Evolutionary conservation across 2,113 vertebrate genomes (phyloP).

Genomic region (Procavia capensis): DNA sequence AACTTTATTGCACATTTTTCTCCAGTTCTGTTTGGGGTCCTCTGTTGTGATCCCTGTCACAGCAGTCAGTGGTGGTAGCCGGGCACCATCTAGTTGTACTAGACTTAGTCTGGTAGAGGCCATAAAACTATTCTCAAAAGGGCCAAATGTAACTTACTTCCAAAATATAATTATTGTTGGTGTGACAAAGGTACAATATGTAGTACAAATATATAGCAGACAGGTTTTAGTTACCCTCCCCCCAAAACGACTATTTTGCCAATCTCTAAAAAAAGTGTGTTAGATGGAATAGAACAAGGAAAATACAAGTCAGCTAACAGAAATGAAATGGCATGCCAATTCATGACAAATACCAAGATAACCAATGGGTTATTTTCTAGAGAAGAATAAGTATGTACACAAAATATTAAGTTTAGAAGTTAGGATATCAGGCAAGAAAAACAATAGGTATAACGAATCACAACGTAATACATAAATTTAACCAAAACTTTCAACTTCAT

Average conservation of each 20-base stretch:
- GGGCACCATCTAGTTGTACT: no score
- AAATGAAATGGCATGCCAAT: background rate
- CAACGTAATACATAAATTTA: conserved; percentile 3
- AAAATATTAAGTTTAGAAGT: background rate
- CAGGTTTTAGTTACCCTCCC: background rate
- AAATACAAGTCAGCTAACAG: conserved; percentile 12
- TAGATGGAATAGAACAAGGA: background rate
- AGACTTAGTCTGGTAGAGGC: no score
- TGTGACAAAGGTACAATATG: background rate
- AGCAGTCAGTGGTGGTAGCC: no score
- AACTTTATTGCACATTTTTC: no score
- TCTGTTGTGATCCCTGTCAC: no score
- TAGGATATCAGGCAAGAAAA: background rate
- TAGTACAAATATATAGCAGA: background rate
- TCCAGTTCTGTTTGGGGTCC: no score
- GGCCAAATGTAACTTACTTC: background rate
- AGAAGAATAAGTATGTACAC: background rate
- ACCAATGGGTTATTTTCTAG: background rate
- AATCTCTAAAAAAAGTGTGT: conserved; percentile 23
- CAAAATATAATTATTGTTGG: background rate
- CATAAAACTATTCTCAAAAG: background rate
- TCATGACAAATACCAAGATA: background rate
- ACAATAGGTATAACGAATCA: background rate
- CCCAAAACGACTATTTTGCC: background rate
- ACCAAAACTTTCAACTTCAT: background rate